phyloP scores from a whole-genome alignment of 2,113 vertebrate genomes.

The Apus apus region DNA sequence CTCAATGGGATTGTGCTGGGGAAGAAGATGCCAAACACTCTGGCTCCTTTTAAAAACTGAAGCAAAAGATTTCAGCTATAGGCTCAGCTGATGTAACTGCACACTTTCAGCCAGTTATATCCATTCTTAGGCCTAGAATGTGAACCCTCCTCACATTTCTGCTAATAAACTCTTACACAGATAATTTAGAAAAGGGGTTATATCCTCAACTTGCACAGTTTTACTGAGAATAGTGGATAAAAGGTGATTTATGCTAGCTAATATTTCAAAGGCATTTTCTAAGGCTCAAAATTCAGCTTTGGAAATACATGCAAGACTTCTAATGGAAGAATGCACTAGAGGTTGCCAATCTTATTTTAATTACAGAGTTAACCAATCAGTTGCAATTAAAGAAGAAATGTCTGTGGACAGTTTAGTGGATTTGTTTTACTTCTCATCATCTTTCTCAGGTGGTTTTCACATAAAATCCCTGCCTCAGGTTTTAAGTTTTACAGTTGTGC shows the following conservation, averaged over 20 bases:
- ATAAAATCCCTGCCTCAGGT: not conserved
- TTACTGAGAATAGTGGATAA: not conserved
- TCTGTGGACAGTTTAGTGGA: not conserved
- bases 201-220: not conserved
- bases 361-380: slow-evolving; percentile 1
- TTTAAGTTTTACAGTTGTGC: not conserved
- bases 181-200: not conserved
- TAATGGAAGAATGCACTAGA: not conserved
- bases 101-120: not conserved
- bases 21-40: not conserved
- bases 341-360: slow-evolving; percentile 15
- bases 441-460: not conserved
- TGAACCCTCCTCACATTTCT: not conserved
- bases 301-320: not conserved
- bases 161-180: not conserved
- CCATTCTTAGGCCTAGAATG: not conserved
- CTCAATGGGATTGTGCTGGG: not conserved
- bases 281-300: not conserved
- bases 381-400: slow-evolving; percentile 24
- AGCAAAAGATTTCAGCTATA: not conserved
- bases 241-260: not conserved
- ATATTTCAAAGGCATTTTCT: not conserved
- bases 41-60: not conserved
- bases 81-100: not conserved
- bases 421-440: not conserved